Evolutionary conservation across 92 coral and sea anemone species (phyloP).

Genomic region (Desmophyllum pertusum): DNA sequence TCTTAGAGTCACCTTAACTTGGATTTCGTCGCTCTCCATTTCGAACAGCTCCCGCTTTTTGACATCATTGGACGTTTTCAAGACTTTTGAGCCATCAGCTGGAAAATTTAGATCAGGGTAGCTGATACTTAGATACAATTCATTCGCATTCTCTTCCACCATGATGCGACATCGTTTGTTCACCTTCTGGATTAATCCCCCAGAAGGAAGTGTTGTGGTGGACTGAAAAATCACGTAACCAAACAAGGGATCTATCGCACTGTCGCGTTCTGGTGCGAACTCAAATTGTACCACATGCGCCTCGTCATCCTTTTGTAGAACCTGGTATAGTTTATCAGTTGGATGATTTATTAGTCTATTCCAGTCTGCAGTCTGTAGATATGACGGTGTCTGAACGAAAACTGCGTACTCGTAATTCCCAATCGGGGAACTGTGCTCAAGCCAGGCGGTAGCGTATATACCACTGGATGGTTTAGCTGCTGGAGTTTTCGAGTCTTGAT

Average conservation of each 20-base stretch:
- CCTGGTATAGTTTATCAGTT: constrained; percentile 22
- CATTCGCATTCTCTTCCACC: not conserved
- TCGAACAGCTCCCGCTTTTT: constrained; percentile 30
- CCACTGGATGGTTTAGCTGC: too few relatives aligned
- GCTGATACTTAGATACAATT: constrained; percentile 47
- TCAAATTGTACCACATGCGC: constrained; percentile 54
- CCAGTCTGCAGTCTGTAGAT: constrained; percentile 20
- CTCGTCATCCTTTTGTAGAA: constrained; percentile 32
- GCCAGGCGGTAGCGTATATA: too few relatives aligned
- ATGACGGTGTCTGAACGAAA: too few relatives aligned
- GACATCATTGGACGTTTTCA: not conserved
- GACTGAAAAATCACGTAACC: constrained; percentile 41
- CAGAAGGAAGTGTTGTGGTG: not conserved
- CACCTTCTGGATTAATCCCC: constrained; percentile 39
- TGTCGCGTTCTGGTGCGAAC: not conserved
- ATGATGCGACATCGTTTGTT: constrained; percentile 34
- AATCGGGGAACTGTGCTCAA: too few relatives aligned
- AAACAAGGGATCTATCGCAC: constrained; percentile 15
- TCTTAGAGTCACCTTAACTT: constrained; percentile 7
- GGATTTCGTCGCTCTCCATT: constrained; percentile 11
- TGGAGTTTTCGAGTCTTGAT: too few relatives aligned
- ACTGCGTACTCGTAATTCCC: too few relatives aligned
- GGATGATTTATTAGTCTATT: not conserved
- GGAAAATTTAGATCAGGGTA: constrained; percentile 54
- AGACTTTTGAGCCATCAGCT: constrained; percentile 5